phyloP scores from a whole-genome alignment of 1,140 invertebrate species.

The Caerostris darwini region DNA sequence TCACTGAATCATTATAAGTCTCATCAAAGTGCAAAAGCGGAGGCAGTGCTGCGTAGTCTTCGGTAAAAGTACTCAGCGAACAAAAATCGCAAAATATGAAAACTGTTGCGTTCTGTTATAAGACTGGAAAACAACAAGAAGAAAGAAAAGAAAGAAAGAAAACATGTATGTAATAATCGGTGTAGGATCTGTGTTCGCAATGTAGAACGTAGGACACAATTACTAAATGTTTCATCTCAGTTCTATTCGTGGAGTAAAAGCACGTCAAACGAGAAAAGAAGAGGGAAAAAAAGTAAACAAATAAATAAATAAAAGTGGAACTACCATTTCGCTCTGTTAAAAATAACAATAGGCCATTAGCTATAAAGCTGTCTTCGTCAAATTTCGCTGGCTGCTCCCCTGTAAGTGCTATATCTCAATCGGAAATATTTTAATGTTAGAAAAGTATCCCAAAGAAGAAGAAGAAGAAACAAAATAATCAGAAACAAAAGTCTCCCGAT shows the following conservation, averaged over 20 bases:
- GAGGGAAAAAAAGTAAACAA: not conserved
- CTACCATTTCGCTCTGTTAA: not conserved
- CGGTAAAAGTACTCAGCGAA: not conserved
- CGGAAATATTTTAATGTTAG: slow-evolving; percentile 33
- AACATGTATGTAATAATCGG: not conserved
- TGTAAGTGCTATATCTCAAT: slow-evolving; percentile 52
- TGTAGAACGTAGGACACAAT: not conserved
- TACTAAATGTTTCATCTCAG: slow-evolving; percentile 25
- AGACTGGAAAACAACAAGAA: not conserved
- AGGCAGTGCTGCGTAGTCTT: not conserved
- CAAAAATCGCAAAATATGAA: not conserved
- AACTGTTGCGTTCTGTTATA: not conserved
- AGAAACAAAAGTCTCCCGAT: slow-evolving; percentile 36
- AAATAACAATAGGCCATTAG: slow-evolving; percentile 65
- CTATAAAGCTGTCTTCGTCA: slow-evolving; percentile 65
- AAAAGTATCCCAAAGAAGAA: slow-evolving; percentile 28
- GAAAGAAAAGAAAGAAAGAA: not conserved
- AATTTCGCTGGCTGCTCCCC: slow-evolving; percentile 16
- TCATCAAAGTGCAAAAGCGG: slow-evolving; percentile 27
- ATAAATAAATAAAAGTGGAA: not conserved
- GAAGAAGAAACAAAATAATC: slow-evolving; percentile 18
- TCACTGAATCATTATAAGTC: slow-evolving; percentile 50
- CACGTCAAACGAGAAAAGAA: not conserved
- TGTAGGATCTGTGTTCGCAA: not conserved
- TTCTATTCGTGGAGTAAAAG: not conserved